A percentile compares a stretch with the other conserved stretches of the same genome.
These are phyloP conservation scores for Dromococcyx pavoninus DNA, from an alignment of 2,797 vertebrate species.

Conservation along the genomic window DNA sequence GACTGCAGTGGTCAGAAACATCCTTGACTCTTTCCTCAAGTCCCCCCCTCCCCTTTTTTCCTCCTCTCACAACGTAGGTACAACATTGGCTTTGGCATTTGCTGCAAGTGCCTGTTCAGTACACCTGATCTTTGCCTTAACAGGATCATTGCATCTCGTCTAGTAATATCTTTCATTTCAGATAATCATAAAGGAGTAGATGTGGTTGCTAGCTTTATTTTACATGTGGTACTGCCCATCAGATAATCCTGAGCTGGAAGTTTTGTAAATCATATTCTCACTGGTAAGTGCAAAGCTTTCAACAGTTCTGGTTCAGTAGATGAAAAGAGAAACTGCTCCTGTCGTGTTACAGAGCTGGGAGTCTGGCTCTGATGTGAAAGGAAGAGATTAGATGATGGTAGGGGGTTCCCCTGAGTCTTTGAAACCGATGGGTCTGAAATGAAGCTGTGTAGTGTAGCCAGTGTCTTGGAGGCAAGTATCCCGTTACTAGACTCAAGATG, in stretches of 20 bases:
- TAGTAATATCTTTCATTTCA: background rate
- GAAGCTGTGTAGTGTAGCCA: background rate
- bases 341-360: background rate
- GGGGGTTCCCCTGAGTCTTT: background rate
- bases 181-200: background rate
- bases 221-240: background rate
- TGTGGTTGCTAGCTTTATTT: background rate
- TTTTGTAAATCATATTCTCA: background rate
- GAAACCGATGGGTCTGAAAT: background rate
- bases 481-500: background rate
- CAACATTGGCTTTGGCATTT: background rate
- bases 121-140: background rate
- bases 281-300: background rate
- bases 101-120: background rate
- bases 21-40: background rate
- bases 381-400: background rate
- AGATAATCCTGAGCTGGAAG: background rate
- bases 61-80: background rate
- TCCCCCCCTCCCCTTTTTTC: rapidly evolving
- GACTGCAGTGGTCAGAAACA: background rate
- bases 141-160: background rate
- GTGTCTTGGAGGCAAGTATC: background rate
- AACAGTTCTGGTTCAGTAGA: background rate
- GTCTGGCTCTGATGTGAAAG: background rate
- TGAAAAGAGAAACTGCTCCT: background rate